Base-by-base conservation (phyloP, 1,140 invertebrate species). In the Teleogryllus occipitalis region DNA sequence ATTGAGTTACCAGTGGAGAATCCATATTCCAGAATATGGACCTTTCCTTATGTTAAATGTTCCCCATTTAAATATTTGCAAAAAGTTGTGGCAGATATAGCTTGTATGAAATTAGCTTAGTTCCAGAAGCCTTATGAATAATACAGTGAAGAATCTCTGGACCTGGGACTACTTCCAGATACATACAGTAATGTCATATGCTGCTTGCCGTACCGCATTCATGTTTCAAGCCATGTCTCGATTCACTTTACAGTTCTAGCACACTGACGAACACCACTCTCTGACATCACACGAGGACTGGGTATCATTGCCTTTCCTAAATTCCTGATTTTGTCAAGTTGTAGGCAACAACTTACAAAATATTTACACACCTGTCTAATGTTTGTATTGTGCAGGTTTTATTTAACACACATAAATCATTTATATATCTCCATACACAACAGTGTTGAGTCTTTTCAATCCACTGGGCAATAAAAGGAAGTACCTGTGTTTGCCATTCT, bases 11-110 rank as follows among this genome's bases (percentile, higher is more conserved):
- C 27, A 39, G 27, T 65, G 54, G 54, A 65, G 18, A 65, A 65
- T 18, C 54, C 54, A 65, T 39, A 65, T 18, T 65, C 10, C 18
- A 65, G 54, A 65, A 14, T 65, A 18, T 65, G 54, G 54, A 65
- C 18, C 18, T 65, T 65, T 65, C 54, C 54, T 65, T 65, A 65
- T 18, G 10, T 65, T 65, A 65, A 65, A 65, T 65, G 54, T 65
- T 65, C 54, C 54, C 54, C 54, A 14, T 65, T 65, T 65, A 65
- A 65, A 65, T 65, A 65, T 65, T 65, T 65, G 54, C 54, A 65
- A 65, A 65, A 65, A 65, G 54, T 65, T 65, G 54, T 65, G 54
- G 54, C 54, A 65, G 54, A 65, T 65, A 65, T 65, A 65, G 54
- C 54, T 65, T 65, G 54, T 18, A 65, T 65, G 54, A 65, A 65